A percentile compares a stretch with the other conserved stretches of the same genome.
These are phyloP conservation scores for Amphiduros pacificus DNA, from an alignment of 2,888 invertebrate genomes.

Conservation along the genomic window DNA sequence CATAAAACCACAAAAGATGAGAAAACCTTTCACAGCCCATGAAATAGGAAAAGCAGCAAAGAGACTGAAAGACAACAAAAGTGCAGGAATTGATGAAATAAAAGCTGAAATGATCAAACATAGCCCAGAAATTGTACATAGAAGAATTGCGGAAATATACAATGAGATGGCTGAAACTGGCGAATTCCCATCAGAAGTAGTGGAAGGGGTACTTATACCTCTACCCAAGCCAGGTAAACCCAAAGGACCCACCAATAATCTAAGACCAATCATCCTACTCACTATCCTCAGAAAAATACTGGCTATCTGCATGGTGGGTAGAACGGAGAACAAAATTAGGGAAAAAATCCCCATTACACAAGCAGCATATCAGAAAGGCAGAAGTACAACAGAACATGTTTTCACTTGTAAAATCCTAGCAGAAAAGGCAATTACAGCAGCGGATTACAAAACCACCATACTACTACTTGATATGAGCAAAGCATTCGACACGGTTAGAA, in stretches of 20 bases:
- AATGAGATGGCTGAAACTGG: neutral
- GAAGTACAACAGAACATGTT: constrained; percentile 6
- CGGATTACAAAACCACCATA: neutral
- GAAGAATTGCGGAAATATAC: neutral
- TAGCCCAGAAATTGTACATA: neutral
- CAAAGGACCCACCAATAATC: constrained; percentile 1
- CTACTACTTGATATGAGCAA: constrained; percentile 1
- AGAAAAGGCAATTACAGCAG: neutral
- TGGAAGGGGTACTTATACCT: constrained; percentile 11
- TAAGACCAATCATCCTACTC: neutral
- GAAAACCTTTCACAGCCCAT: neutral
- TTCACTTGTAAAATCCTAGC: constrained; percentile 4
- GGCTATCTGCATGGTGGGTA: neutral
- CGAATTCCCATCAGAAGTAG: neutral
- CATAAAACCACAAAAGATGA: neutral
- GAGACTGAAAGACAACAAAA: constrained; percentile 13
- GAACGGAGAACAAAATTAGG: neutral
- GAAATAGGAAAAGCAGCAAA: constrained; percentile 2
- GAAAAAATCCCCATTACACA: neutral
- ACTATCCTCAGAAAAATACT: neutral
- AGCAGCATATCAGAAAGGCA: neutral
- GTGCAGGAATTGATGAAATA: neutral
- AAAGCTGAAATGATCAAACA: constrained; percentile 12
- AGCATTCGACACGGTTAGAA: constrained; percentile 3
- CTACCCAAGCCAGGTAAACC: constrained; percentile 7